Percentiles rank a stretch among this genome's conserved stretches.
phyloP scores from a whole-genome alignment of 2,113 vertebrate species.

The Oncorhynchus gorbuscha region DNA sequence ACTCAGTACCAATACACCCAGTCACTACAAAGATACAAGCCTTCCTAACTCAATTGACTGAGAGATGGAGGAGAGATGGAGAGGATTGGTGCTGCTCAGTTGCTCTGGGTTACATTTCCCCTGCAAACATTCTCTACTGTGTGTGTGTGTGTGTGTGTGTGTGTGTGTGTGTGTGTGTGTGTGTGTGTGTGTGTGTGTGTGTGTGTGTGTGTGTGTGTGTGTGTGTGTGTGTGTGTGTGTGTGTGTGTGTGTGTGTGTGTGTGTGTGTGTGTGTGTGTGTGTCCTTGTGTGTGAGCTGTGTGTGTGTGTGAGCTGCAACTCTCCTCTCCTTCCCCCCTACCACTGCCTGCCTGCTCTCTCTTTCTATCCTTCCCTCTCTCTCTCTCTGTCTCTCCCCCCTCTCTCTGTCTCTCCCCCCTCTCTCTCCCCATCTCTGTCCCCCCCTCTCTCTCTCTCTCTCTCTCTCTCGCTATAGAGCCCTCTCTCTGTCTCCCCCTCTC shows the following conservation, averaged over 20 bases:
- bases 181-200: too few species aligned
- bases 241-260: too few species aligned
- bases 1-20: too few species aligned
- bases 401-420: conserved; percentile 8
- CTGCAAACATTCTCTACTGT: conserved; percentile 44
- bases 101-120: conserved; percentile 60
- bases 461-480: conserved; percentile 13
- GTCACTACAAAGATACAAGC: too few species aligned
- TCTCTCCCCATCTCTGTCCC: background rate
- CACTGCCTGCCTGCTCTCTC: conserved; percentile 3
- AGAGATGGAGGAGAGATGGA: background rate
- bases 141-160: background rate
- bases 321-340: conserved; percentile 20
- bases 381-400: background rate
- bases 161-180: too few species aligned
- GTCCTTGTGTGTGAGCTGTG: too few species aligned
- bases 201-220: too few species aligned
- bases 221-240: conserved; percentile 43
- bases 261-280: too few species aligned
- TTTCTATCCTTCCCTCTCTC: conserved; percentile 47
- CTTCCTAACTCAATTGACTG: too few species aligned
- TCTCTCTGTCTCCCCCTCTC: conserved; percentile 9
- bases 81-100: conserved; percentile 48
- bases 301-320: conserved; percentile 55
- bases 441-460: conserved; percentile 20